These are phyloP conservation scores for Bembecia ichneumoniformis DNA, from an alignment of 2,888 invertebrate species.

Conservation along the genomic window DNA sequence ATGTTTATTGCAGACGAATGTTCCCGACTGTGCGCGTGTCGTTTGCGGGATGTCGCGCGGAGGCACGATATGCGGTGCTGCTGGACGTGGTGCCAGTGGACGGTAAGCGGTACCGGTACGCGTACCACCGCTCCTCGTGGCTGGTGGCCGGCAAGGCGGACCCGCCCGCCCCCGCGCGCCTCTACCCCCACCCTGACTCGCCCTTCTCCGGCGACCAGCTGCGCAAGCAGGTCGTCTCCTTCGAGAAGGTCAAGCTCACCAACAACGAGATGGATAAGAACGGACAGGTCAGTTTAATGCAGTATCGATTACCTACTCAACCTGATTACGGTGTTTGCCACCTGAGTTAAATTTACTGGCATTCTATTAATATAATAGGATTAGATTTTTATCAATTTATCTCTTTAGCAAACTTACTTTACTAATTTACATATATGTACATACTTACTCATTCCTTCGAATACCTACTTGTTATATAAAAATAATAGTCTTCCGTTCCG, in stretches of 20 bases:
- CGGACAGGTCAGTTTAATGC: slow-evolving; percentile 82
- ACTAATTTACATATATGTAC: too few species aligned
- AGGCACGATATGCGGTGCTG: slow-evolving; percentile 91
- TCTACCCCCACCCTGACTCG: slow-evolving; percentile 97
- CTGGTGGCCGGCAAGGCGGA: slow-evolving; percentile 98
- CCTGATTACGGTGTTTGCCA: too few species aligned
- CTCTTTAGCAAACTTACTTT: too few species aligned
- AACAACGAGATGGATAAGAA: slow-evolving; percentile 98
- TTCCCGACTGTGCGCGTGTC: slow-evolving; percentile 97
- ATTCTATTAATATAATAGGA: too few species aligned
- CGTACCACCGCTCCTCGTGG: slow-evolving; percentile 98
- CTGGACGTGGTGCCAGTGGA: slow-evolving; percentile 98
- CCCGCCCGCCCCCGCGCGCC: slow-evolving; percentile 93
- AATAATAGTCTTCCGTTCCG: too few species aligned
- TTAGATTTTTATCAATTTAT: too few species aligned
- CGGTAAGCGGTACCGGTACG: slow-evolving; percentile 96
- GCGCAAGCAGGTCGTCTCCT: slow-evolving; percentile 96
- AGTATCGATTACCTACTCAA: too few species aligned
- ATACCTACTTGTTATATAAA: too few species aligned
- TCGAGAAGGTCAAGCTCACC: slow-evolving; percentile 98
- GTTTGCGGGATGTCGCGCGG: slow-evolving; percentile 86
- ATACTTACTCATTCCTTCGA: too few species aligned
- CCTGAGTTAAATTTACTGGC: too few species aligned
- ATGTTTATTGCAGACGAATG: slow-evolving; percentile 85
- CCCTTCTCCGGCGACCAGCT: slow-evolving; percentile 96